Conservation (phyloP, 2,888 invertebrate genomes). For the Cremastobaeus sp. region DNA sequence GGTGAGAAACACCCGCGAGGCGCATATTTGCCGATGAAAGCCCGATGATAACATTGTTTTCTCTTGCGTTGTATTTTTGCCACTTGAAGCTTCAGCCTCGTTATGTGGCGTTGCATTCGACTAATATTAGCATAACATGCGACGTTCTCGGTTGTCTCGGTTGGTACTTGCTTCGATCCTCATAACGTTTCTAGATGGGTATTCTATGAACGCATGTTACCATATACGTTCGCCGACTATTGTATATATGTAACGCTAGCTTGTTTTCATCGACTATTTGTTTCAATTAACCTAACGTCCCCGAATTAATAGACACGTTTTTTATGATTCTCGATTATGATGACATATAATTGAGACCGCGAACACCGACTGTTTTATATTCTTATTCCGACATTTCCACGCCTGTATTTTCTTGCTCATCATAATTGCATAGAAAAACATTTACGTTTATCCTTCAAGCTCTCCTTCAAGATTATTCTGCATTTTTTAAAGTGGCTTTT, state of each 20-base stretch:
- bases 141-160: slow-evolving; percentile 9
- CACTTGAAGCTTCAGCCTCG: slow-evolving; percentile 60
- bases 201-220: not conserved
- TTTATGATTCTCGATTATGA: too few relatives aligned
- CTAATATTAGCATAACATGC: slow-evolving; percentile 43
- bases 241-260: not conserved
- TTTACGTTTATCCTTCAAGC: too few relatives aligned
- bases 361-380: too few relatives aligned
- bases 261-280: slow-evolving; percentile 8
- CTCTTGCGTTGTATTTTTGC: slow-evolving; percentile 67
- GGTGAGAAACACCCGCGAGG: slow-evolving; percentile 66
- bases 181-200: slow-evolving; percentile 11
- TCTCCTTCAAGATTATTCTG: too few relatives aligned
- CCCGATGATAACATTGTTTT: slow-evolving; percentile 72
- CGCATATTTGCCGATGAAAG: slow-evolving; percentile 65
- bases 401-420: too few relatives aligned
- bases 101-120: slow-evolving; percentile 53
- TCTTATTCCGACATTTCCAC: too few relatives aligned
- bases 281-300: not conserved
- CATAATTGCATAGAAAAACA: too few relatives aligned
- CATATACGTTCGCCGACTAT: not conserved
- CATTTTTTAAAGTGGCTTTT: too few relatives aligned
- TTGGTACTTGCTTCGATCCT: too few relatives aligned
- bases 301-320: too few relatives aligned
- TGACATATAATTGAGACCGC: too few relatives aligned